Percentiles rank a stretch among this genome's conserved stretches.
Evolutionary conservation across 2,797 vertebrate genomes (phyloP).

Genomic region (Macrochelys suwanniensis): DNA sequence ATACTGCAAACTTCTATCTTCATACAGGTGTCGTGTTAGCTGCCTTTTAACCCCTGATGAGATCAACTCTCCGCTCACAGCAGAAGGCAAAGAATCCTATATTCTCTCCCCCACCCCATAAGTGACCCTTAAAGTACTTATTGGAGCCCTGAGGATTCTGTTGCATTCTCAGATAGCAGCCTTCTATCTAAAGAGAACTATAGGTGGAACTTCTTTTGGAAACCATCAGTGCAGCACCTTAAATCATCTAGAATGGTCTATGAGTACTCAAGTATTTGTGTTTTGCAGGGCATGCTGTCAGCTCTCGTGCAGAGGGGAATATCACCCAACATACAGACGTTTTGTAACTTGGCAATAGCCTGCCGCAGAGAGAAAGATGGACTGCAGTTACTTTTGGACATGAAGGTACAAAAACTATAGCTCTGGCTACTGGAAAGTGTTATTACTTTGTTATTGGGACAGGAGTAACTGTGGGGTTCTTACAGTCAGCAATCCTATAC

Average conservation of each 20-base stretch:
- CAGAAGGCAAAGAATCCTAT: not conserved
- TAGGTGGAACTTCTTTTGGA: not conserved
- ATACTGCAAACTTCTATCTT: not conserved
- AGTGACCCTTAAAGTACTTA: not conserved
- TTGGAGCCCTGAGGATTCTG: not conserved
- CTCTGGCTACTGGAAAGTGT: not conserved
- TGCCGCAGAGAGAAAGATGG: conserved; percentile 86
- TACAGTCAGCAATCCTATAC: rapidly evolving
- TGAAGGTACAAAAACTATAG: conserved; percentile 81
- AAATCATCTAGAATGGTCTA: not conserved
- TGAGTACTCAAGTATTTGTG: not conserved
- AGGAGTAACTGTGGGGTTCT: not conserved
- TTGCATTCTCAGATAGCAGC: not conserved
- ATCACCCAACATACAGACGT: conserved; percentile 86
- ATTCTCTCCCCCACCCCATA: not conserved
- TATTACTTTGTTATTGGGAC: not conserved
- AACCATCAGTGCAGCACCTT: not conserved
- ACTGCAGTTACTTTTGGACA: conserved; percentile 88
- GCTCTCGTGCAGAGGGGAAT: conserved; percentile 86
- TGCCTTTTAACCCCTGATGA: not conserved
- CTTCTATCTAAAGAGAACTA: not conserved
- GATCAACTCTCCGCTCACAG: rapidly evolving
- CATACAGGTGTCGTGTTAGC: not conserved
- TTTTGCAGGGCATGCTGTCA: conserved; percentile 85
- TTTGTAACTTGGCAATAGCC: conserved; percentile 89